A percentile compares a stretch with the other conserved stretches of the same genome.
Conservation (phyloP, 2,113 vertebrate species). For the Embiotoca jacksoni region DNA sequence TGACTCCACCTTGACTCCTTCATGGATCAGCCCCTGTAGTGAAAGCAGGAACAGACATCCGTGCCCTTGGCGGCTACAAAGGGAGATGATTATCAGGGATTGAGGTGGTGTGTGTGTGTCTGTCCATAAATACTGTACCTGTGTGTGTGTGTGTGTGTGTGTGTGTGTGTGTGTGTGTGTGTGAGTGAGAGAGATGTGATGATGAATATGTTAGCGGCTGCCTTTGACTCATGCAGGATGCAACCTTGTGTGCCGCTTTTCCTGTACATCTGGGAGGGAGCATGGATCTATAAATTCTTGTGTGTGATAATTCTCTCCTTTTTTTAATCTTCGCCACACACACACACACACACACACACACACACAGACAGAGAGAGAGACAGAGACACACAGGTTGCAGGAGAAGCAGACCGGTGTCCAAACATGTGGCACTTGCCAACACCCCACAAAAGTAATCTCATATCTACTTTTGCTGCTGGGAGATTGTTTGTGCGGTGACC, state of each 20-base stretch:
- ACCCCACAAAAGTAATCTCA: constrained; percentile 68
- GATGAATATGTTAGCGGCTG: constrained; percentile 66
- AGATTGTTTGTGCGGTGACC: constrained; percentile 62
- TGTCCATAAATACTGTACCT: constrained; percentile 32
- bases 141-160: constrained; percentile 11
- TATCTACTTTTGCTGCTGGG: constrained; percentile 67
- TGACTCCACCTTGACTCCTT: constrained; percentile 61
- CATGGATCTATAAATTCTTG: constrained; percentile 67
- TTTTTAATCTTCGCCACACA: not conserved
- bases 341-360: not conserved
- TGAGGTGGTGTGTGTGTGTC: constrained; percentile 15
- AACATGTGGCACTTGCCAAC: constrained; percentile 53
- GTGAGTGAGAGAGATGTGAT: constrained; percentile 49
- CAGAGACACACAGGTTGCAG: constrained; percentile 20
- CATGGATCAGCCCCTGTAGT: constrained; percentile 47
- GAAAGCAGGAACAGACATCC: constrained; percentile 58
- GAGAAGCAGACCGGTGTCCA: constrained; percentile 18
- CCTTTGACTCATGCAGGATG: constrained; percentile 51
- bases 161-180: constrained; percentile 19
- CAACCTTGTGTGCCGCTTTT: constrained; percentile 55
- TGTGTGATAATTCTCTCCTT: constrained; percentile 35
- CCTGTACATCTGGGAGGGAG: constrained; percentile 47
- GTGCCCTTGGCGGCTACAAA: constrained; percentile 66
- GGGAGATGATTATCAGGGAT: constrained; percentile 64
- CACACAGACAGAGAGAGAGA: not conserved